Conservation (phyloP, 2,888 invertebrate species). For the Mythimna ferrago region DNA sequence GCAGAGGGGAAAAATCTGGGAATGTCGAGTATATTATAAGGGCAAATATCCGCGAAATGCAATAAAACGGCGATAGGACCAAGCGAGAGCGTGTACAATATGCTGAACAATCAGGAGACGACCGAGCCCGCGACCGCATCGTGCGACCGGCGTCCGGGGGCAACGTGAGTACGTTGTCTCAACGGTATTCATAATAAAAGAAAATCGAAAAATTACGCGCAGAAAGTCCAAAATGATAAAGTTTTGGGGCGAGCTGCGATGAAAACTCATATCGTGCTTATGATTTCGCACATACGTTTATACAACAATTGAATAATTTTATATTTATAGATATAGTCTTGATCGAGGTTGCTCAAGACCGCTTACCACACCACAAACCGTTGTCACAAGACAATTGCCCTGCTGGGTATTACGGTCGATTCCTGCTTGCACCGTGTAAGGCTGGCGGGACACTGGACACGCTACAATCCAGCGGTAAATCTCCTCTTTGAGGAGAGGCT, state of each 20-base stretch:
- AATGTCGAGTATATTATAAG: constrained; percentile 56
- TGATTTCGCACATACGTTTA: not conserved
- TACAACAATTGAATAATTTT: not conserved
- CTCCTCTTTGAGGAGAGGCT: no score
- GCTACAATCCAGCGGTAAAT: no score
- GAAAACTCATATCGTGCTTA: not conserved
- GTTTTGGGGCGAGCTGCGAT: not conserved
- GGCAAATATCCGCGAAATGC: constrained; percentile 61
- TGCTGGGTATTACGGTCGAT: not conserved
- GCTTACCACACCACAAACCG: no score
- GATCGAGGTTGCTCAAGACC: not conserved
- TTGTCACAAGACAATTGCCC: not conserved
- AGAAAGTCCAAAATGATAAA: not conserved
- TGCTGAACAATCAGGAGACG: constrained; percentile 39
- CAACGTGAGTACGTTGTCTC: not conserved
- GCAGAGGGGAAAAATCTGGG: constrained; percentile 34
- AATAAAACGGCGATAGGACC: constrained; percentile 53
- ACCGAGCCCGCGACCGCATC: not conserved
- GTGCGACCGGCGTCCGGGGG: not conserved
- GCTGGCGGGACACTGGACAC: no score
- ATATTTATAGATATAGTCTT: not conserved
- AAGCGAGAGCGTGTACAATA: constrained; percentile 37
- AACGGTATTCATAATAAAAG: constrained; percentile 10
- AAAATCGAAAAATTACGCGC: not conserved
- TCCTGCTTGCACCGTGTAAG: no score